Percentiles rank a stretch among this genome's conserved stretches.
Conservation (phyloP, 2,797 vertebrate genomes). For the Uromys caudimaculatus region DNA sequence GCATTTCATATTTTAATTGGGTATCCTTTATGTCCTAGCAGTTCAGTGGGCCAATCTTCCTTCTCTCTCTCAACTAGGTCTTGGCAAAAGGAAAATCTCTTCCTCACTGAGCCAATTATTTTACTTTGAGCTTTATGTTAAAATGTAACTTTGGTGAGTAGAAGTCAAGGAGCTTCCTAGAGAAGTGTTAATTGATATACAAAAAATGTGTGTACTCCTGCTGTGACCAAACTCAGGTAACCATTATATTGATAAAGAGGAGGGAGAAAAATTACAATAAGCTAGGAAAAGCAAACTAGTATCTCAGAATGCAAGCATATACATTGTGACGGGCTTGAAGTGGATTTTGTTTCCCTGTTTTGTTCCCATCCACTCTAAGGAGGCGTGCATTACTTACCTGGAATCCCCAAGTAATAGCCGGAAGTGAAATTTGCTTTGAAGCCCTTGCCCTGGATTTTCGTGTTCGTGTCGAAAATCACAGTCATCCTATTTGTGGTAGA, state of each 20-base stretch:
- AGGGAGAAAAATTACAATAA: not conserved
- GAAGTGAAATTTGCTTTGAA: conserved; percentile 95
- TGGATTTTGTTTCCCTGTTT: not conserved
- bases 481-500: conserved; percentile 92
- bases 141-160: not conserved
- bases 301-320: not conserved
- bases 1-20: conserved; percentile 47
- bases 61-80: not conserved
- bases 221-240: not conserved
- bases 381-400: conserved; percentile 85
- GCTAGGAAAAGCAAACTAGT: not conserved
- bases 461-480: conserved; percentile 89
- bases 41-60: not conserved
- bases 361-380: not conserved
- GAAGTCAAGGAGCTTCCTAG: not conserved
- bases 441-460: conserved; percentile 75
- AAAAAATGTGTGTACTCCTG: not conserved
- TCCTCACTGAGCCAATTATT: not conserved
- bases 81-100: not conserved
- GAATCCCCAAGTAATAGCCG: conserved; percentile 90
- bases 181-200: not conserved
- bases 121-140: not conserved
- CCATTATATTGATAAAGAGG: not conserved
- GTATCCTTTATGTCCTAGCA: conserved; percentile 3
- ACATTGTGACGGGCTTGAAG: not conserved